phyloP scores from a whole-genome alignment of 2,797 vertebrate species.

The Stomatorhinus walkeri region DNA sequence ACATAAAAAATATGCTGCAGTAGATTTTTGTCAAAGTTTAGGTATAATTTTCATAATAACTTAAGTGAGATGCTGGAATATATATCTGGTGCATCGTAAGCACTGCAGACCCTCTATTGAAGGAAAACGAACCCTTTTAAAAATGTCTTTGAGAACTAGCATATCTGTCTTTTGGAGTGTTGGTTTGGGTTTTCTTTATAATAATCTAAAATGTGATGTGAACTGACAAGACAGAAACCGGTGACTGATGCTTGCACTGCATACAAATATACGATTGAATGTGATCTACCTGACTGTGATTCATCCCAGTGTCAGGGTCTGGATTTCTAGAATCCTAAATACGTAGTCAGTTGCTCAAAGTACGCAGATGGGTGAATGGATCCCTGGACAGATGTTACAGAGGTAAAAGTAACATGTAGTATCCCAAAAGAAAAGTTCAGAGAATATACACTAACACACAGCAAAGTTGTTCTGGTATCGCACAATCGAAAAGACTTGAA shows the following conservation, averaged over 20 bases:
- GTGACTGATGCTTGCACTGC: background rate
- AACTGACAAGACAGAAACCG: background rate
- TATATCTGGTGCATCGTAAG: conserved; percentile 61
- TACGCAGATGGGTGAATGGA: background rate
- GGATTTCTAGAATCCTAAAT: background rate
- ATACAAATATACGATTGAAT: background rate
- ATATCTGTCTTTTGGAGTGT: background rate
- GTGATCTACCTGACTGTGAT: background rate
- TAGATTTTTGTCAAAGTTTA: conserved; percentile 51
- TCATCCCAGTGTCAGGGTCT: background rate
- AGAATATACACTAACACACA: background rate
- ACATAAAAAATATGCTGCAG: conserved; percentile 35
- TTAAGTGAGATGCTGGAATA: conserved; percentile 62
- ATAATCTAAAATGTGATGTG: background rate
- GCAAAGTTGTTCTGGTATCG: background rate
- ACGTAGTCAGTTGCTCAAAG: background rate
- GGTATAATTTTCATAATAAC: conserved; percentile 43
- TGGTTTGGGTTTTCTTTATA: background rate
- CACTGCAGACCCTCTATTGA: conserved; percentile 56
- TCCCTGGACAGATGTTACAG: background rate
- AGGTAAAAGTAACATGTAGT: background rate
- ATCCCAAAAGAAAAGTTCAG: background rate
- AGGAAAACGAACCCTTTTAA: conserved; percentile 23
- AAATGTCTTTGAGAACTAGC: background rate
- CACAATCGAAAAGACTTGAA: background rate